These are phyloP conservation scores for Edolisoma coerulescens DNA, from an alignment of 2,113 vertebrate species.

Conservation along the genomic window DNA sequence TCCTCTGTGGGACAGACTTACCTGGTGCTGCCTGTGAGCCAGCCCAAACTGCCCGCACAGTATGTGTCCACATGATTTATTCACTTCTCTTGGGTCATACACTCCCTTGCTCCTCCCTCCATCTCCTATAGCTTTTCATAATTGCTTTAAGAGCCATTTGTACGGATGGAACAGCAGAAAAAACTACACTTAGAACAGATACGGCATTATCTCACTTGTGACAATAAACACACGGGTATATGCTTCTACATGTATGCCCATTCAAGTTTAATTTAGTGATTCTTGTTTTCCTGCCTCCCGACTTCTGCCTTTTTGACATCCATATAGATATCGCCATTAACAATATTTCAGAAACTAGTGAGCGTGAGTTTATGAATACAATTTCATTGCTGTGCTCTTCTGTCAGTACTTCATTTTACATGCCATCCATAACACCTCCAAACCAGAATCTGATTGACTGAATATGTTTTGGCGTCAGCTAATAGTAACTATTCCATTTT, in stretches of 20 bases:
- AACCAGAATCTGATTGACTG: not conserved
- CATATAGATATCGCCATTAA: not conserved
- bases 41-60: not conserved
- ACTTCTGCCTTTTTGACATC: not conserved
- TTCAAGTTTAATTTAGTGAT: not conserved
- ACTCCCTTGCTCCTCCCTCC: not conserved
- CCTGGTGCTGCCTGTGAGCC: not conserved
- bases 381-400: not conserved
- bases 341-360: not conserved
- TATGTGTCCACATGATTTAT: not conserved
- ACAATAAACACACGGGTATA: not conserved
- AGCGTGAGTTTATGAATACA: not conserved
- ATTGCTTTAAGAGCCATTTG: not conserved
- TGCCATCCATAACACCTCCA: not conserved
- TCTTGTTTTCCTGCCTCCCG: not conserved
- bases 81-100: not conserved
- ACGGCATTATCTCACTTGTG: not conserved
- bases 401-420: conserved; percentile 13
- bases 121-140: not conserved
- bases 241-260: not conserved
- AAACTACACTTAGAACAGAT: not conserved
- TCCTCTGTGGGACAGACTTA: not conserved
- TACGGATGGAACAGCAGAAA: not conserved
- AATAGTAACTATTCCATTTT: not conserved
- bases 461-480: not conserved